phyloP scores from a whole-genome alignment of 2,888 invertebrate species.

The Melipona bicolor region DNA sequence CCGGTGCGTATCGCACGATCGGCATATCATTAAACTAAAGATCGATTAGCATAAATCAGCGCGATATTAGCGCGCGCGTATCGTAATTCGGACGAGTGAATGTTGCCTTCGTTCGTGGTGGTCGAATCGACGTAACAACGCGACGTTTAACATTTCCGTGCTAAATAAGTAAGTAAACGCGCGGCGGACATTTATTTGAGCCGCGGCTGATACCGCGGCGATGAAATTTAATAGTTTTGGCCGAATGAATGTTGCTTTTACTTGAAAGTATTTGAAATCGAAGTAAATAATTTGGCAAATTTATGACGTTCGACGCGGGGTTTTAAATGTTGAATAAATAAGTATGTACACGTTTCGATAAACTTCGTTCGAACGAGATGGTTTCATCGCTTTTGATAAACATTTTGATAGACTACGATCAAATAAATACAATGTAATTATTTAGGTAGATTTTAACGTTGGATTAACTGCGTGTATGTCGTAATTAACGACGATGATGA shows the following conservation, averaged over 20 bases:
- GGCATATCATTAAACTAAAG: conserved; percentile 61
- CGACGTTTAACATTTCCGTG: conserved; percentile 12
- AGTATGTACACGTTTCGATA: neutral
- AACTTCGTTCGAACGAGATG: neutral
- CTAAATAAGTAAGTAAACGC: neutral
- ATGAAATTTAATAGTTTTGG: neutral
- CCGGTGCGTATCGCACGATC: conserved; percentile 57
- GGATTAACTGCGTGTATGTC: too few relatives aligned
- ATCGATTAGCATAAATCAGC: conserved; percentile 74
- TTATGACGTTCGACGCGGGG: neutral
- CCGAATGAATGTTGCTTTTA: neutral
- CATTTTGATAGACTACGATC: too few relatives aligned
- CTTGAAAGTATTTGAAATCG: neutral
- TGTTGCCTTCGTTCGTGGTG: conserved; percentile 28
- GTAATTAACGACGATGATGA: too few relatives aligned
- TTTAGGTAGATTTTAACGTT: too few relatives aligned
- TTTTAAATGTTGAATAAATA: neutral
- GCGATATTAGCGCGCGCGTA: conserved; percentile 55
- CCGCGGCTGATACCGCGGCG: neutral
- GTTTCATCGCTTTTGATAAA: neutral
- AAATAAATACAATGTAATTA: too few relatives aligned
- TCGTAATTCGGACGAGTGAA: conserved; percentile 58
- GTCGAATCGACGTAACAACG: conserved; percentile 11
- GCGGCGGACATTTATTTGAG: neutral
- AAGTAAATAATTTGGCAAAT: too few relatives aligned